Percentiles rank a stretch among this genome's conserved stretches.
These are phyloP conservation scores for Zosterops japonicus DNA, from an alignment of 2,113 vertebrate species.

Conservation along the genomic window DNA sequence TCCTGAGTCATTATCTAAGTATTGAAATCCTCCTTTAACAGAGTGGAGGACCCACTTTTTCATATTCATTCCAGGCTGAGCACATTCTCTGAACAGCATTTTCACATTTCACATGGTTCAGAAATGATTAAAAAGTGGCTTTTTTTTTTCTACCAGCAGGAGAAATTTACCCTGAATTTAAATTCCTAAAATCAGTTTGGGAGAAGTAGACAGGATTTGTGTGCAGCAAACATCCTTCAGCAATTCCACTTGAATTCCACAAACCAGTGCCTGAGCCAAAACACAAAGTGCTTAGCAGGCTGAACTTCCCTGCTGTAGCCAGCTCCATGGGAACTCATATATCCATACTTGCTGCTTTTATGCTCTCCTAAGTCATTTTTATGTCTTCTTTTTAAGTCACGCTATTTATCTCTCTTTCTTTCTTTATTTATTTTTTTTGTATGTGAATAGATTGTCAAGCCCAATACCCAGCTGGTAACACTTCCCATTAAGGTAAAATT, in stretches of 20 bases:
- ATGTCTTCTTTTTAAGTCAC: constrained; percentile 37
- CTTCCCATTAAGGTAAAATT: constrained; percentile 56
- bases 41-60: not conserved
- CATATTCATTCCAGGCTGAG: not conserved
- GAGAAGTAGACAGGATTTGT: not conserved
- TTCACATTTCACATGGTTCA: not conserved
- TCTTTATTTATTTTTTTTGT: not conserved
- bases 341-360: constrained; percentile 44
- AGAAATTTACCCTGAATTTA: not conserved
- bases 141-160: not conserved
- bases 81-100: not conserved
- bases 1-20: not conserved
- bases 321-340: not conserved
- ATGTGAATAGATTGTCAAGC: not conserved
- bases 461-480: constrained; percentile 29
- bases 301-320: not conserved
- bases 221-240: constrained; percentile 49
- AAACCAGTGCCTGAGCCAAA: constrained; percentile 48
- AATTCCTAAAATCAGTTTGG: not conserved
- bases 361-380: constrained; percentile 63
- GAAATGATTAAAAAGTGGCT: not conserved
- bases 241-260: constrained; percentile 48
- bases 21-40: not conserved
- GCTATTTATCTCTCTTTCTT: not conserved
- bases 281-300: not conserved